A percentile compares a stretch with the other conserved stretches of the same genome.
Conservation (phyloP, 2,888 invertebrate species). For the Thymelicus lineola region DNA sequence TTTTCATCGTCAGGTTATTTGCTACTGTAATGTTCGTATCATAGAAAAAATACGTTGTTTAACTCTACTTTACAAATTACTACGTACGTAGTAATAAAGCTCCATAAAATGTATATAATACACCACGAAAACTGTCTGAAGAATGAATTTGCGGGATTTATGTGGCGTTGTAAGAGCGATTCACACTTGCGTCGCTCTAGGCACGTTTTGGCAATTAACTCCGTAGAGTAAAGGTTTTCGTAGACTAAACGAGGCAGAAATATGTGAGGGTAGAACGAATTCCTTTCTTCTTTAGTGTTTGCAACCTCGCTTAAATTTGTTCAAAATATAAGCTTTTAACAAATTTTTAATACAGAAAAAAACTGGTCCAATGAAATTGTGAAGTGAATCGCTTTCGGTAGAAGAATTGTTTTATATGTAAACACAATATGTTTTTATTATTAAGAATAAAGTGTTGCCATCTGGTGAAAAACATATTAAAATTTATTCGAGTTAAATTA, state of each 20-base stretch:
- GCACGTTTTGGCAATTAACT: slow-evolving; percentile 42
- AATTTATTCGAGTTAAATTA: no score
- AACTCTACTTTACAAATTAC: no score
- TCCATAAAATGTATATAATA: slow-evolving; percentile 3
- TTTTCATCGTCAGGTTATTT: no score
- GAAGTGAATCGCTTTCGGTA: no score
- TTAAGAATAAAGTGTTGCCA: no score
- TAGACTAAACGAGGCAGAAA: slow-evolving; percentile 1
- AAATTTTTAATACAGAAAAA: not conserved
- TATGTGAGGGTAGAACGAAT: not conserved
- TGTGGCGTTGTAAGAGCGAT: slow-evolving; percentile 22
- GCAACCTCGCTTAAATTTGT: not conserved
- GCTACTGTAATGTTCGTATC: no score
- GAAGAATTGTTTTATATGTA: no score
- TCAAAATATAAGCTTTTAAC: not conserved
- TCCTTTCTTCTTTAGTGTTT: slow-evolving; percentile 5
- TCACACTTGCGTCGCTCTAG: slow-evolving; percentile 20
- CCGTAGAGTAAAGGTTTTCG: slow-evolving; percentile 12
- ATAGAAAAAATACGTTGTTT: no score
- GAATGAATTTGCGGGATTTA: slow-evolving; percentile 5
- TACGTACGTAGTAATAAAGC: not conserved
- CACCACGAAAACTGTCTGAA: slow-evolving; percentile 2
- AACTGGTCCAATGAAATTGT: not conserved
- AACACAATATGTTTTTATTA: no score
- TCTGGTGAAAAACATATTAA: no score